Base-by-base conservation (phyloP, 2,797 vertebrate species). In the Chaetophractus vellerosus region DNA sequence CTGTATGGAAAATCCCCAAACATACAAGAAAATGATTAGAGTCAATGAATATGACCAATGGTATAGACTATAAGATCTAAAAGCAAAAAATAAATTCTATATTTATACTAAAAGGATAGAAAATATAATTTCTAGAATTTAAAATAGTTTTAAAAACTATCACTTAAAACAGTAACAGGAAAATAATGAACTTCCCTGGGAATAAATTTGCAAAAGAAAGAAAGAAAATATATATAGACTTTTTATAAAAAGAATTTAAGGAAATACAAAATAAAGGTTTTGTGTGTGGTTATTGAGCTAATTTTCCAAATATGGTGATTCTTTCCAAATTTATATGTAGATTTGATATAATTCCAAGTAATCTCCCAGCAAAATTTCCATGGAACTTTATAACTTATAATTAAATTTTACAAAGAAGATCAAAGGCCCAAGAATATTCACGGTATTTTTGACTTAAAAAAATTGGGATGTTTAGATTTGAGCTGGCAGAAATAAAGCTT, bases 341-440 rank as follows among this genome's bases (percentile, higher is more conserved):
- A 79, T 3, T 76, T 26, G 90, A 16, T 66, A 9, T 50, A 72
- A 66, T 66, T 82, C n/a, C 21, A 93, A 72, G 4, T 5, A 55
- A 82, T 1, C 57, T 23, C 2, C 1, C 38, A 87, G 45, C 3
- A 81, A 90, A 57, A 31, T 75, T 69, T 33, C 83, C 50, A 36
- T 33, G 75, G 38, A 74, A 33, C 10, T 78, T 72, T 24, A 89
- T 19, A 68, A 41, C 6, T 66, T 84, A 66, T 69, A 85, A 82
- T 9, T 59, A 57, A 90, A 82, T 71, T 74, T 76, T 83, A 81
- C 11, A 31, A 12, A 1, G 19, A 71, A 38, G 11, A 61, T 33
- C 28, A 74, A 95, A 95, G 31, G 15, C 9, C 63, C 52, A 90
- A 69, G 11, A 78, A 76, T 81, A 78, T 50, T 41, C 12, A 92